These are phyloP conservation scores for Fulica atra DNA, from an alignment of 2,113 vertebrate species.

Conservation along the genomic window DNA sequence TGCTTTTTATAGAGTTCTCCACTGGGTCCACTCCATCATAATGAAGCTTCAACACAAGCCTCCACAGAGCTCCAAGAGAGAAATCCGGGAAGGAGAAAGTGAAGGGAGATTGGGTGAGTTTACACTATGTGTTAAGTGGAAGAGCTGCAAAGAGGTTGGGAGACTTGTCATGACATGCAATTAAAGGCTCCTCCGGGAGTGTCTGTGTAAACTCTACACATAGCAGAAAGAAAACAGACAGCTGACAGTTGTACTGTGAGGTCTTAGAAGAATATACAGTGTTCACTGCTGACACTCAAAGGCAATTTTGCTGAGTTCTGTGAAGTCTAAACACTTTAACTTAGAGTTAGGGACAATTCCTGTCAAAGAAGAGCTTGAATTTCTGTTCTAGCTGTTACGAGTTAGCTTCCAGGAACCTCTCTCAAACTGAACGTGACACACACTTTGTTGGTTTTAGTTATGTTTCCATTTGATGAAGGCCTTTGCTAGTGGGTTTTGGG, in stretches of 20 bases:
- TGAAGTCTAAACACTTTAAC: conserved; percentile 24
- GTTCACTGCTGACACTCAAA: conserved; percentile 58
- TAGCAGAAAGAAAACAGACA: conserved; percentile 56
- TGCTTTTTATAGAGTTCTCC: conserved; percentile 55
- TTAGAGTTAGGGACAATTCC: conserved; percentile 10
- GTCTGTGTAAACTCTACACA: conserved; percentile 41
- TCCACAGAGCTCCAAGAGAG: conserved; percentile 14
- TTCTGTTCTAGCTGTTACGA: background rate
- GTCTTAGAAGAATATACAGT: conserved; percentile 47
- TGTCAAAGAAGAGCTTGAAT: background rate
- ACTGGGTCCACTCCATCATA: conserved; percentile 14
- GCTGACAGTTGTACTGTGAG: conserved; percentile 44
- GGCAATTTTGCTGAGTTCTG: conserved; percentile 46
- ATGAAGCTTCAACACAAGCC: conserved; percentile 35
- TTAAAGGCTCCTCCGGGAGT: conserved; percentile 59
- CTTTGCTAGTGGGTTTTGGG: background rate
- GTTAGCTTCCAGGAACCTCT: background rate
- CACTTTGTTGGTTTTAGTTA: conserved; percentile 21
- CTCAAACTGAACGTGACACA: background rate
- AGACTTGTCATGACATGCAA: conserved; percentile 72
- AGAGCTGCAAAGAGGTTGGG: conserved; percentile 69
- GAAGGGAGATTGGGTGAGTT: conserved; percentile 59
- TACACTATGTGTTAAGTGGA: conserved; percentile 56
- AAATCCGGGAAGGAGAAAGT: conserved; percentile 55
- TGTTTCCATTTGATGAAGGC: background rate